phyloP scores from a whole-genome alignment of 2,797 vertebrate genomes.

The Gymnodraco acuticeps region DNA sequence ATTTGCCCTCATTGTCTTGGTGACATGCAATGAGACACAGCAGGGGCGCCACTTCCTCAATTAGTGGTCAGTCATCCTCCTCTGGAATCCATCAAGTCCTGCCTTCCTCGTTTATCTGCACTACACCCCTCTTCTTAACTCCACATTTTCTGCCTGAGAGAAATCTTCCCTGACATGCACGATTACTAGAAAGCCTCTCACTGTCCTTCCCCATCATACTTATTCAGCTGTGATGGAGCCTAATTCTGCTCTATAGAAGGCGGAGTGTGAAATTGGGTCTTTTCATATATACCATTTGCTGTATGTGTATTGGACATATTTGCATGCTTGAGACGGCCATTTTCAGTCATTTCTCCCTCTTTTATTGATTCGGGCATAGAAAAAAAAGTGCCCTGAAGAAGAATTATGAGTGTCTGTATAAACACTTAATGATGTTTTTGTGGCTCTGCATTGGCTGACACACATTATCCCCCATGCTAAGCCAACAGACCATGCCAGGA shows the following conservation, averaged over 20 bases:
- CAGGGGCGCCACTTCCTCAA: constrained; percentile 73
- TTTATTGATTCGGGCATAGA: background rate
- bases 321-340: constrained; percentile 29
- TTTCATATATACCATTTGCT: constrained; percentile 60
- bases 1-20: constrained; percentile 68
- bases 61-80: constrained; percentile 81
- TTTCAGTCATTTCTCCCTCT: constrained; percentile 16
- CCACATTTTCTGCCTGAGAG: constrained; percentile 73
- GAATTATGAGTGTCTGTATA: constrained; percentile 22
- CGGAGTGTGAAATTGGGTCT: constrained; percentile 60
- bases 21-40: constrained; percentile 64
- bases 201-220: constrained; percentile 80
- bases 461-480: background rate
- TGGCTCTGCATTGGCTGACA: background rate
- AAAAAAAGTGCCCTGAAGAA: constrained; percentile 10
- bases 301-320: constrained; percentile 47
- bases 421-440: constrained; percentile 40
- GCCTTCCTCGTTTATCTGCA: constrained; percentile 68
- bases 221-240: constrained; percentile 79
- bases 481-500: constrained; percentile 5
- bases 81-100: constrained; percentile 75
- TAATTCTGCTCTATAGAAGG: constrained; percentile 69
- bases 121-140: constrained; percentile 70
- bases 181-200: constrained; percentile 79
- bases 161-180: constrained; percentile 72